Conservation (phyloP, 2,797 vertebrate species). For the Darevskia mixta region DNA sequence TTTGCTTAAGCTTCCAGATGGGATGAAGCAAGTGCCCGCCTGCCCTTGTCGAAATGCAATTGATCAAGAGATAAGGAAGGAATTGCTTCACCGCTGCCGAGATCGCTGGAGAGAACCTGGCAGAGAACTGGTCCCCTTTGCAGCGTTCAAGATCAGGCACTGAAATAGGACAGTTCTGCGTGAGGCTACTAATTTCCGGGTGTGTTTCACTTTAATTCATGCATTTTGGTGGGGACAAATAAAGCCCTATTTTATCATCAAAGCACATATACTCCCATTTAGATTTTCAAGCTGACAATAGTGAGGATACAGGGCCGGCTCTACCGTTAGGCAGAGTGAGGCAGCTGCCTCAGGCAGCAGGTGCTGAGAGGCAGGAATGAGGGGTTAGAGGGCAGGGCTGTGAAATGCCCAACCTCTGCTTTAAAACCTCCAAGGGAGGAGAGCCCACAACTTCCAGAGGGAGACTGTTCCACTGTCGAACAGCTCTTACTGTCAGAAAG, state of each 20-base stretch:
- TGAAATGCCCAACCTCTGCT: too few relatives aligned
- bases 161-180: background rate
- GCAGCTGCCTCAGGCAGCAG: too few relatives aligned
- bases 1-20: conserved; percentile 72
- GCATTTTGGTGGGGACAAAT: fast-evolving
- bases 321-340: background rate
- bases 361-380: too few relatives aligned
- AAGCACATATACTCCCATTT: background rate
- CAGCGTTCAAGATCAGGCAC: background rate
- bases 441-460: too few relatives aligned
- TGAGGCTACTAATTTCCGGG: background rate
- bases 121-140: background rate
- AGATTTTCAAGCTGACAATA: background rate
- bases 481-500: too few relatives aligned
- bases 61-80: conserved; percentile 64
- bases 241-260: background rate
- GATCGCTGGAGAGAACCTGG: background rate
- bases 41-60: conserved; percentile 65
- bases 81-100: conserved; percentile 10
- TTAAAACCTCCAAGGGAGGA: too few relatives aligned
- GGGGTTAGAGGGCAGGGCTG: too few relatives aligned
- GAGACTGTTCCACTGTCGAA: too few relatives aligned
- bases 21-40: conserved; percentile 69
- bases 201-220: background rate
- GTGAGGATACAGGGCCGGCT: too few relatives aligned